Evolutionary conservation across 2,797 vertebrate species (phyloP), one percentile per base, ranked within the genome.

Genomic region (Prionace glauca): DNA sequence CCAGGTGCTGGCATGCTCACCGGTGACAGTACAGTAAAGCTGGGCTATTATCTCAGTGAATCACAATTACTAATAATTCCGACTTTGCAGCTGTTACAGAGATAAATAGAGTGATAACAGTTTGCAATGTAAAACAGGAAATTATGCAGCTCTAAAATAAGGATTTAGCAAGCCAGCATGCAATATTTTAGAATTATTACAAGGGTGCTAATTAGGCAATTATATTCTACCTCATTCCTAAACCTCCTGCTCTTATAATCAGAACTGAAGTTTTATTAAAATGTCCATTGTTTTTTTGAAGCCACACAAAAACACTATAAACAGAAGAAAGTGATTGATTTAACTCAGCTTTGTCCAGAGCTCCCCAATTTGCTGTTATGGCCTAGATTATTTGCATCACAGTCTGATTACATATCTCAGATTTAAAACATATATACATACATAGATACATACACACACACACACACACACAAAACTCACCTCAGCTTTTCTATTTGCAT

Each of bases 401-500:
- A 20, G 90, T 22, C 60, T 41, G 32, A 65, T 92, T 32, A 67
- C 22, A 11, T 16, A 26, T 16, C 41, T 93, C 22, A 71, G 69
- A 3, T 69, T 50, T 12, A 72, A 72, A 72, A 94, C 41, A 72
- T 29, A 91, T n/a, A 41, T 41, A 41, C 41, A 41, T 41, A 41
- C 41, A 5, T 24, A n/a, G n/a, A 72, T 29, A 91, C 20, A 41
- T 41, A 41, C 41, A 41, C 0, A 41, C 41, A 5, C 11, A n/a
- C 56, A 60, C 56, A 90, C 87, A 60, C 87, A 90, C 20, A 26
- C 50, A 91, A 65, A 94, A 29, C 92, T 72, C 41, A 94, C 92
- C 92, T 45, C 65, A 94, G 36, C 50, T 41, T 94, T 72, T 29
- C 69, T 74, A 72, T 72, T 50, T 41, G 36, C 41, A 50, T 94